Percentiles rank a stretch among this genome's conserved stretches.
Conservation (phyloP, 2,888 invertebrate species). For the Podabrus alpinus region DNA sequence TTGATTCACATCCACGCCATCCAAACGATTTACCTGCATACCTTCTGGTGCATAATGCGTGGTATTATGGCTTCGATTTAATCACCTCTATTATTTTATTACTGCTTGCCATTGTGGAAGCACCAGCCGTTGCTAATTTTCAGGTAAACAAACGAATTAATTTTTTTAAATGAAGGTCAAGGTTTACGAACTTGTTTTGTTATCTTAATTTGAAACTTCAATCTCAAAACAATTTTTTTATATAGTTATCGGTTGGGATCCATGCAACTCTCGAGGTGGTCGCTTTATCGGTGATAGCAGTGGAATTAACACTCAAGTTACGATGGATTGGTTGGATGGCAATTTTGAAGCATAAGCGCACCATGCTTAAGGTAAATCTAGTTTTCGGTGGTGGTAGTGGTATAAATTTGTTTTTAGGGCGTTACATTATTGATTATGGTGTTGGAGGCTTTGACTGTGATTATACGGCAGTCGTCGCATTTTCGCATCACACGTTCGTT, state of each 20-base stretch:
- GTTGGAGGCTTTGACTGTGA: constrained; percentile 77
- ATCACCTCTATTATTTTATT: constrained; percentile 75
- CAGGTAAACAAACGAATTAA: constrained; percentile 46
- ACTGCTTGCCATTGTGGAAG: constrained; percentile 77
- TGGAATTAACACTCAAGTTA: constrained; percentile 78
- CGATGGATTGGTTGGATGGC: constrained; percentile 85
- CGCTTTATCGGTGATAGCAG: constrained; percentile 74
- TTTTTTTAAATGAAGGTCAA: no score
- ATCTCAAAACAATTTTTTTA: constrained; percentile 26
- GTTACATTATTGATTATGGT: constrained; percentile 79
- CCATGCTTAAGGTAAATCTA: constrained; percentile 75
- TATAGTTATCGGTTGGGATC: constrained; percentile 76
- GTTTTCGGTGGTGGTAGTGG: constrained; percentile 1
- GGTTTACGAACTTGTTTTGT: no score
- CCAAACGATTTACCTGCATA: constrained; percentile 85
- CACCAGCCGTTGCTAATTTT: constrained; percentile 77
- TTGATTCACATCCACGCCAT: constrained; percentile 83
- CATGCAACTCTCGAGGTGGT: constrained; percentile 82
- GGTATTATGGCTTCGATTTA: constrained; percentile 84
- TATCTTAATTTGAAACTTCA: not conserved
- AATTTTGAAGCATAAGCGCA: constrained; percentile 82
- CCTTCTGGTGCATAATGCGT: constrained; percentile 82
- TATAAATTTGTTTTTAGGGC: constrained; percentile 61
- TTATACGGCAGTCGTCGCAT: constrained; percentile 81
- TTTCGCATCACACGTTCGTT: constrained; percentile 85